phyloP scores from a whole-genome alignment of 2,888 invertebrate genomes.

The Aleiodes leptofemur region DNA sequence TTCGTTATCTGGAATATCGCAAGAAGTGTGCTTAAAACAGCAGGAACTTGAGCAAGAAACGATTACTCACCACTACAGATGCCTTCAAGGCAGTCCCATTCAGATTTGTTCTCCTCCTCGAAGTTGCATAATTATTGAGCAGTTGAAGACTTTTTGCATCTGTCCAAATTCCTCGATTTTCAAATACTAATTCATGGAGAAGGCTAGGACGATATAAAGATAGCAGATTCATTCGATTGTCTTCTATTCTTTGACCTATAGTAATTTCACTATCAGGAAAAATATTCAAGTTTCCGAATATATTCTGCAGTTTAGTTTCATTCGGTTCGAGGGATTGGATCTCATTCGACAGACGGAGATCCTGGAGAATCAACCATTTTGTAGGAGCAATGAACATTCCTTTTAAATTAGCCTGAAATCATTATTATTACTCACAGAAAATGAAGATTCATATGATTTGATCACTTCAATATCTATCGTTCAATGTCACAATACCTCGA shows the following conservation, averaged over 20 bases:
- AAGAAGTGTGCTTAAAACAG: background rate
- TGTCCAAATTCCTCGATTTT: constrained; percentile 66
- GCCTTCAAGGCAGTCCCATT: constrained; percentile 62
- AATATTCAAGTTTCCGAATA: constrained; percentile 56
- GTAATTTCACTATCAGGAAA: constrained; percentile 68
- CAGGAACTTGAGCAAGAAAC: too few species aligned
- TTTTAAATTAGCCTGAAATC: constrained; percentile 60
- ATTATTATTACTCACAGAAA: background rate
- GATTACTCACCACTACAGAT: constrained; percentile 60
- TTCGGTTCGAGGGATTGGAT: constrained; percentile 1
- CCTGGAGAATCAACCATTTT: constrained; percentile 65
- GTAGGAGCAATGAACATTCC: constrained; percentile 62
- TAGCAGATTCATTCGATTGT: constrained; percentile 52
- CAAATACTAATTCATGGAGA: constrained; percentile 55
- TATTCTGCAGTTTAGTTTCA: constrained; percentile 27
- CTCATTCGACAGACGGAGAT: constrained; percentile 40
- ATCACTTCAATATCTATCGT: background rate
- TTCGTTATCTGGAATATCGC: constrained; percentile 65
- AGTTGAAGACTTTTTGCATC: constrained; percentile 52
- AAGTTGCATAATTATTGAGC: constrained; percentile 54
- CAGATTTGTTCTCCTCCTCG: constrained; percentile 63
- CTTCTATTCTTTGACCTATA: constrained; percentile 50
- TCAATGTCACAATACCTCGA: constrained; percentile 54
- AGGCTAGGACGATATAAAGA: constrained; percentile 65
- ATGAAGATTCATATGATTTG: background rate